Conservation (phyloP, 2,888 invertebrate genomes). For the Caenorhabditis drosophilae region DNA sequence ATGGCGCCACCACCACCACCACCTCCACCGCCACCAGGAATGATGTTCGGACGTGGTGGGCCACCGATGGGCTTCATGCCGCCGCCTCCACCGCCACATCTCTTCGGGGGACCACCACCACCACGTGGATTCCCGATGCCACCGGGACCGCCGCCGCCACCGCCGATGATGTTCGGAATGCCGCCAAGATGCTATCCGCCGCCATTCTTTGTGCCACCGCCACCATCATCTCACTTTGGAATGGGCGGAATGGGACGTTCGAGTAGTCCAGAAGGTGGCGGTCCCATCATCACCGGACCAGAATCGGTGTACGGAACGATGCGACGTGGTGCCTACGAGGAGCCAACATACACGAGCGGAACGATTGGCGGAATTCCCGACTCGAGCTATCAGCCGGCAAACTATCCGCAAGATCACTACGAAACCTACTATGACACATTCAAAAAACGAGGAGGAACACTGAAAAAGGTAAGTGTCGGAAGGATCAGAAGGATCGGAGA, state of each 20-base stretch:
- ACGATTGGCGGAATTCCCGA: slow-evolving; percentile 39
- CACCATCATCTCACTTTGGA: slow-evolving; percentile 30
- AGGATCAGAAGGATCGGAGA: background rate
- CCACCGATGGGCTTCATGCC: slow-evolving; percentile 46
- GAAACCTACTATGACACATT: slow-evolving; percentile 67
- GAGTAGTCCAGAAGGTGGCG: slow-evolving; percentile 32
- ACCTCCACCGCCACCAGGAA: slow-evolving; percentile 37
- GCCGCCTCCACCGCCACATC: slow-evolving; percentile 36
- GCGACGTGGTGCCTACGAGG: slow-evolving; percentile 68
- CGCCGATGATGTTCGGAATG: slow-evolving; percentile 34
- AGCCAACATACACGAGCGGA: slow-evolving; percentile 74
- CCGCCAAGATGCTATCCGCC: slow-evolving; percentile 15
- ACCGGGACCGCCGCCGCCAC: slow-evolving; percentile 51
- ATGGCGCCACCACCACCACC: slow-evolving; percentile 36
- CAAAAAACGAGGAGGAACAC: slow-evolving; percentile 37
- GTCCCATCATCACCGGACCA: slow-evolving; percentile 65
- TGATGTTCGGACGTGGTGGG: slow-evolving; percentile 19
- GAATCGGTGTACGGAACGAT: slow-evolving; percentile 64
- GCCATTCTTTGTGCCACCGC: slow-evolving; percentile 19
- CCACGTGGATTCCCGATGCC: slow-evolving; percentile 45
- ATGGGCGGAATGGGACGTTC: slow-evolving; percentile 16
- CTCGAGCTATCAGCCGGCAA: slow-evolving; percentile 55
- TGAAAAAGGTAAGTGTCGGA: slow-evolving; percentile 28
- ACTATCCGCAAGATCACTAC: slow-evolving; percentile 62
- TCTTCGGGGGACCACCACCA: slow-evolving; percentile 24